A percentile compares a stretch with the other conserved stretches of the same genome.
Conservation (phyloP, 2,113 vertebrate species). For the Chlorodrepanis virens region DNA sequence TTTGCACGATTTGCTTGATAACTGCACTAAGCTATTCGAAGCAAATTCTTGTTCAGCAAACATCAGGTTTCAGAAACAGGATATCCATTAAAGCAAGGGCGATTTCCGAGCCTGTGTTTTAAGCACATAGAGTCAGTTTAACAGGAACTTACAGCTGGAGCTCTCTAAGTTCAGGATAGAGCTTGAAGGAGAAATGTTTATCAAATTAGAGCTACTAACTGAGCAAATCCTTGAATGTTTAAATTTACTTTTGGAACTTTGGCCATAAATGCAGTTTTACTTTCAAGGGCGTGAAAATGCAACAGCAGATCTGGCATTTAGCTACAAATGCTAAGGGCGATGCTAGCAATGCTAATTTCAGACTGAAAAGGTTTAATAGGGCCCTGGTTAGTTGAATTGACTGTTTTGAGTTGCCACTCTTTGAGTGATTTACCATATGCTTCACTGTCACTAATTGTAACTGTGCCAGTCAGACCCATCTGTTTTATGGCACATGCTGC, state of each 20-base stretch:
- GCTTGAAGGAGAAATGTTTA: background rate
- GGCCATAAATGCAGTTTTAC: background rate
- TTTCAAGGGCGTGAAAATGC: background rate
- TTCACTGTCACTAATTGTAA: background rate
- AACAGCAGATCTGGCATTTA: background rate
- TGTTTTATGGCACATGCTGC: background rate
- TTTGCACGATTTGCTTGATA: background rate
- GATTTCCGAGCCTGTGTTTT: background rate
- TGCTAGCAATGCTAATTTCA: background rate
- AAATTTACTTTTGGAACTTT: background rate
- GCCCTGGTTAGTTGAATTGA: background rate
- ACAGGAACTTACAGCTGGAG: background rate
- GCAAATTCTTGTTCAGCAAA: background rate
- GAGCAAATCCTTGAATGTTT: background rate
- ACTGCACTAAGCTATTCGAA: background rate
- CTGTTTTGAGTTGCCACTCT: background rate
- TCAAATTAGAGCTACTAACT: background rate
- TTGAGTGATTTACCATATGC: background rate
- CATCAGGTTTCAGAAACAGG: background rate
- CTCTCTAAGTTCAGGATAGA: background rate
- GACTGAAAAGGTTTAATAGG: background rate
- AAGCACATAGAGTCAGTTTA: fast-evolving
- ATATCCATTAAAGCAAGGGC: background rate
- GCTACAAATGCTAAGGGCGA: background rate
- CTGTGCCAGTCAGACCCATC: background rate